Percentiles rank a stretch among this genome's conserved stretches.
phyloP scores from a whole-genome alignment of 2,113 vertebrate species.

The Labeo catla region DNA sequence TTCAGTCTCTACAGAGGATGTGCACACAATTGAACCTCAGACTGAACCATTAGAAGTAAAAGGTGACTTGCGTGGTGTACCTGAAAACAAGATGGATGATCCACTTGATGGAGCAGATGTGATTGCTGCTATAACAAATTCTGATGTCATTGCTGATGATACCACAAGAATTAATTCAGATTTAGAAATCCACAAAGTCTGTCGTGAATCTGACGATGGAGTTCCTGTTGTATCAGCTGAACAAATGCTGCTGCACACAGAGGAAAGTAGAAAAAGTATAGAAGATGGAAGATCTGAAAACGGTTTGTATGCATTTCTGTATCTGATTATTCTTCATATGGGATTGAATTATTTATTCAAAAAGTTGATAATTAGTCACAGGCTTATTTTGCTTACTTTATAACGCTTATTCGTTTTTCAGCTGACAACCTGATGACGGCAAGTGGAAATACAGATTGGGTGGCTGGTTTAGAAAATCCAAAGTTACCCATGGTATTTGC shows the following conservation, averaged over 20 bases:
- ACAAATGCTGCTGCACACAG: not conserved
- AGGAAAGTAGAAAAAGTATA: not conserved
- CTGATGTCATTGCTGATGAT: not conserved
- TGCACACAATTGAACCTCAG: not conserved
- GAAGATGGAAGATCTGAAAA: slow-evolving; percentile 10
- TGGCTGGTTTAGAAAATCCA: slow-evolving; percentile 23
- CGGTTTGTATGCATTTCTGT: not conserved
- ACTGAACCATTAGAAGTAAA: not conserved
- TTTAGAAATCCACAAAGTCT: not conserved
- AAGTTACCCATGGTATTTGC: slow-evolving; percentile 1
- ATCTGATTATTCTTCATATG: not conserved
- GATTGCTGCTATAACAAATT: not conserved
- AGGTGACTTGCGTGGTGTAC: not conserved
- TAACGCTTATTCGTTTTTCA: not conserved
- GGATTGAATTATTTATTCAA: not conserved
- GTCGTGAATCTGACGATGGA: not conserved
- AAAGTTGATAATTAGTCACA: not conserved
- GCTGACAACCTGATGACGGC: not conserved
- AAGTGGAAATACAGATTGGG: not conserved
- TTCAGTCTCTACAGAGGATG: not conserved
- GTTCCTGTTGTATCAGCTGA: not conserved
- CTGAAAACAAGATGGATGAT: slow-evolving; percentile 23
- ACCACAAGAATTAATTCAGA: not conserved
- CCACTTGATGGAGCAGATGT: not conserved
- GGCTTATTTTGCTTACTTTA: not conserved